phyloP scores from a whole-genome alignment of 1,140 invertebrate genomes.

The Pogonognathellus flavescens region DNA sequence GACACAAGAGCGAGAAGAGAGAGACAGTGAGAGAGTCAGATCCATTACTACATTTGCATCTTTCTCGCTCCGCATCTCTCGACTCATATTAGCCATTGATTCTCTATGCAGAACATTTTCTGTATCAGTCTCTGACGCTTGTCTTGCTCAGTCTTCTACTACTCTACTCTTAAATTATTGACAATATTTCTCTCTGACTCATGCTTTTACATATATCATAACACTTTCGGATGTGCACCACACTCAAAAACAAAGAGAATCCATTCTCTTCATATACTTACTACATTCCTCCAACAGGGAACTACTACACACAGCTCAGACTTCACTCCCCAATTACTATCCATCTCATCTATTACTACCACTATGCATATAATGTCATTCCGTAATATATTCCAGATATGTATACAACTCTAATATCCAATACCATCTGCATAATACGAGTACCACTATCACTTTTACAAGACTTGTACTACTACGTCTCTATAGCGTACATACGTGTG shows the following conservation, averaged over 20 bases:
- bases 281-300: not conserved
- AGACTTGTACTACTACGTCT: no score
- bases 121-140: slow-evolving; percentile 38
- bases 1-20: slow-evolving; percentile 31
- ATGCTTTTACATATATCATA: slow-evolving; percentile 63
- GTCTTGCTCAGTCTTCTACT: slow-evolving; percentile 40
- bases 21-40: slow-evolving; percentile 54
- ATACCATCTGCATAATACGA: no score
- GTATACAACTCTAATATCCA: no score
- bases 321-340: not conserved
- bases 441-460: no score
- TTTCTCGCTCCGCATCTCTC: slow-evolving; percentile 58
- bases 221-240: slow-evolving; percentile 57
- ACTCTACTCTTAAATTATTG: slow-evolving; percentile 64
- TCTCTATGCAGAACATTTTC: slow-evolving; percentile 51
- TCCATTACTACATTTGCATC: slow-evolving; percentile 66
- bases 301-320: not conserved
- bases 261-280: slow-evolving; percentile 29
- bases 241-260: slow-evolving; percentile 63
- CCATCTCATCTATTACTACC: not conserved
- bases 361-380: not conserved
- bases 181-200: slow-evolving; percentile 64
- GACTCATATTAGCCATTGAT: slow-evolving; percentile 64
- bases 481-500: no score
- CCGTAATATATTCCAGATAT: no score